A percentile compares a stretch with the other conserved stretches of the same genome.
Evolutionary conservation across 2,797 vertebrate species (phyloP).

Genomic region (Schizopygopsis malacanthus): DNA sequence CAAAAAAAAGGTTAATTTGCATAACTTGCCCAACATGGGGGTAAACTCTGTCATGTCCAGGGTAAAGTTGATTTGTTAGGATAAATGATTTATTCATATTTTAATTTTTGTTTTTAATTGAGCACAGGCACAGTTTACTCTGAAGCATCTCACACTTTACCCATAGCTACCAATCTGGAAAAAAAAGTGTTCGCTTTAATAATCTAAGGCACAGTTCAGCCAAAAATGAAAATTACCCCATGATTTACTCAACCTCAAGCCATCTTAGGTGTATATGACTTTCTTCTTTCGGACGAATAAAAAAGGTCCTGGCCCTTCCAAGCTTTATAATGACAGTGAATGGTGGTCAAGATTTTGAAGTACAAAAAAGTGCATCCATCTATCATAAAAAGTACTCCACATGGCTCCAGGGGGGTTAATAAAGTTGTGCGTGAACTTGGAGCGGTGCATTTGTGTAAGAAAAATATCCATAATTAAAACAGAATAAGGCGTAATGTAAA

Average conservation of each 20-base stretch:
- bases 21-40: background rate
- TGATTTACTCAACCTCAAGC: background rate
- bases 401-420: background rate
- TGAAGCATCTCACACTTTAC: background rate
- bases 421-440: background rate
- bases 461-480: background rate
- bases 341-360: background rate
- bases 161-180: background rate
- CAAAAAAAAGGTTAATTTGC: background rate
- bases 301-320: background rate
- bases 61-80: background rate
- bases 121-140: background rate
- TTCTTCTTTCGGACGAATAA: background rate
- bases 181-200: background rate
- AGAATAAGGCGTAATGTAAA: background rate
- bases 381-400: background rate
- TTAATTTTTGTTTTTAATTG: background rate
- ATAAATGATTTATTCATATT: slow-evolving; percentile 1
- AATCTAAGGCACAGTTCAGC: background rate
- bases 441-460: background rate
- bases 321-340: background rate
- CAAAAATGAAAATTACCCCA: background rate
- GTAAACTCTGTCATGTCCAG: background rate
- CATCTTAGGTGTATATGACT: background rate
- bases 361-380: background rate